phyloP scores from a whole-genome alignment of 2,797 vertebrate species.

The Parotocinclus haroldoi region DNA sequence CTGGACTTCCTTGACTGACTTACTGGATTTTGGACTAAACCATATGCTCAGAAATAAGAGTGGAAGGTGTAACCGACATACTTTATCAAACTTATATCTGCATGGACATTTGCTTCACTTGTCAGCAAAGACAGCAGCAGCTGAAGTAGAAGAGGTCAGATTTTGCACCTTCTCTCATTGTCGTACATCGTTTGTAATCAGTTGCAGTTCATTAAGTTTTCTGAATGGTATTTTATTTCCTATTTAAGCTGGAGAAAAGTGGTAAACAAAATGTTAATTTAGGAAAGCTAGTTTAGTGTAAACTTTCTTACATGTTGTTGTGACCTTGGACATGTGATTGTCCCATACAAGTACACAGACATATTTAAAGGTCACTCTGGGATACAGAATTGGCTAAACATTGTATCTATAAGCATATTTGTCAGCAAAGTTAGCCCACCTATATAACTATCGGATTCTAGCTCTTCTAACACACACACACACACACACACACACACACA shows the following conservation, averaged over 20 bases:
- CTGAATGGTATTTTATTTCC: constrained; percentile 37
- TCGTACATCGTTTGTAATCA: constrained; percentile 37
- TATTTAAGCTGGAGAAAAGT: constrained; percentile 30
- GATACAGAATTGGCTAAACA: not conserved
- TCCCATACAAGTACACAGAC: not conserved
- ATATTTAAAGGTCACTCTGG: not conserved
- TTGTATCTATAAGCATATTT: not conserved
- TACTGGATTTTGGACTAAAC: constrained; percentile 30
- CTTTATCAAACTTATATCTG: constrained; percentile 11
- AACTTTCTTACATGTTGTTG: constrained; percentile 11
- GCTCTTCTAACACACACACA: not conserved
- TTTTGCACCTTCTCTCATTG: constrained; percentile 8
- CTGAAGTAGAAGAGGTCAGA: constrained; percentile 42
- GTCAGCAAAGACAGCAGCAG: constrained; percentile 13
- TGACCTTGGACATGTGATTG: not conserved
- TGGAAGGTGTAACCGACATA: not conserved
- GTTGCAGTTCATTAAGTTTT: constrained; percentile 15
- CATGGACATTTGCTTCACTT: constrained; percentile 32
- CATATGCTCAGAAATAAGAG: constrained; percentile 5
- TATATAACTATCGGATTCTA: not conserved
- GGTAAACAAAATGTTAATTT: constrained; percentile 32
- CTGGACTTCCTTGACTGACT: constrained; percentile 16
- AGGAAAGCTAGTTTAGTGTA: constrained; percentile 14
- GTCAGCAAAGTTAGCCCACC: constrained; percentile 8
- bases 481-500: constrained; percentile 19